Evolutionary conservation across 2,113 vertebrate species (phyloP).

Genomic region (Campylomormyrus numenius): DNA sequence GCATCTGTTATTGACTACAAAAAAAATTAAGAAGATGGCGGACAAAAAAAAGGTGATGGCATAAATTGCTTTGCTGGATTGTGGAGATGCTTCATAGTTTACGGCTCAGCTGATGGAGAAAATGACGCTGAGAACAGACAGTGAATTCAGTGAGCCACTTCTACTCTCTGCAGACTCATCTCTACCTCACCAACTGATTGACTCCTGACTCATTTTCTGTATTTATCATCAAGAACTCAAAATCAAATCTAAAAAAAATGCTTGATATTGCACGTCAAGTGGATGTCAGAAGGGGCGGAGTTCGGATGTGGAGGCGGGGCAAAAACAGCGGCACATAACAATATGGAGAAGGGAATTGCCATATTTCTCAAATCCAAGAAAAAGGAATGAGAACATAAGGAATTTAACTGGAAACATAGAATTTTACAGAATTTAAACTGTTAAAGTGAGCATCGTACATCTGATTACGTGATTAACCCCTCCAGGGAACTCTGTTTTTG

Average conservation of each 20-base stretch:
- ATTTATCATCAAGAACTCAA: neutral
- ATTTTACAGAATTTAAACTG: neutral
- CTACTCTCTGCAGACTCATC: neutral
- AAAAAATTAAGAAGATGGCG: conserved; percentile 35
- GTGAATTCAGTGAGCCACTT: neutral
- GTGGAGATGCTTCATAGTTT: neutral
- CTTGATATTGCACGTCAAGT: no score
- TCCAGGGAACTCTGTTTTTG: neutral
- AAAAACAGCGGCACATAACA: no score
- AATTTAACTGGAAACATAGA: neutral
- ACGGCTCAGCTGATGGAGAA: neutral
- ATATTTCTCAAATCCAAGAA: neutral
- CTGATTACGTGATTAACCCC: neutral
- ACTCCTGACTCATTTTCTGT: conserved; percentile 1
- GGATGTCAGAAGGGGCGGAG: no score
- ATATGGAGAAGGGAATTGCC: neutral
- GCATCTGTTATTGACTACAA: conserved; percentile 57
- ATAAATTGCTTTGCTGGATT: neutral
- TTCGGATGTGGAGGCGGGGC: no score
- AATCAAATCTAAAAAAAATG: conserved; percentile 1
- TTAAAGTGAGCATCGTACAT: neutral
- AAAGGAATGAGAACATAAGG: neutral
- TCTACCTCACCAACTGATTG: neutral
- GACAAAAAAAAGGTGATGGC: conserved; percentile 33
- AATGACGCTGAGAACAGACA: neutral